These are phyloP conservation scores for Callionymus lyra DNA, from an alignment of 2,113 vertebrate species.

Conservation along the genomic window DNA sequence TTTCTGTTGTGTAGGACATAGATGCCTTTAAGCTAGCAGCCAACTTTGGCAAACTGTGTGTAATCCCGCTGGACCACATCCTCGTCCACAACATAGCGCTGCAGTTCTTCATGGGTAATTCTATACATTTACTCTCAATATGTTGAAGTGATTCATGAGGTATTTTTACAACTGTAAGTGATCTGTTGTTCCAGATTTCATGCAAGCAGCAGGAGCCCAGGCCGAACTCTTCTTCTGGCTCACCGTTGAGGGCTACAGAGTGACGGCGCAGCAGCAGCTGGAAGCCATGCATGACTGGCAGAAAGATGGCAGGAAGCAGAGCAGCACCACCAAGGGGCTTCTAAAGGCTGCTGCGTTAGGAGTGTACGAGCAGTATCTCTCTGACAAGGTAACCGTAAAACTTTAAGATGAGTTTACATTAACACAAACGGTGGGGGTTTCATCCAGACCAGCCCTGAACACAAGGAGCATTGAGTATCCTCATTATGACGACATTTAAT, in stretches of 20 bases:
- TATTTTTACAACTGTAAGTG: too few species aligned
- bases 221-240: slow-evolving; percentile 99
- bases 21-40: slow-evolving; percentile 94
- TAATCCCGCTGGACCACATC: slow-evolving; percentile 94
- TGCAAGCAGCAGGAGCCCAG: slow-evolving; percentile 93
- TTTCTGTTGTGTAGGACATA: slow-evolving; percentile 74
- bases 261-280: slow-evolving; percentile 94
- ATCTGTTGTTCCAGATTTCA: slow-evolving; percentile 78
- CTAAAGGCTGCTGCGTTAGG: slow-evolving; percentile 87
- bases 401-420: too few species aligned
- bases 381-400: slow-evolving; percentile 74
- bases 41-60: slow-evolving; percentile 97
- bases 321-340: slow-evolving; percentile 86
- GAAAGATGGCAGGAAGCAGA: slow-evolving; percentile 84
- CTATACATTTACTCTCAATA: too few species aligned
- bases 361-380: slow-evolving; percentile 97
- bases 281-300: slow-evolving; percentile 81
- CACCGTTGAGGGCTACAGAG: slow-evolving; percentile 96
- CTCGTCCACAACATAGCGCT: slow-evolving; percentile 96
- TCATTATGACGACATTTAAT: too few species aligned
- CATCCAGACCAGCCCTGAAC: too few species aligned
- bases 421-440: too few species aligned
- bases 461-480: too few species aligned
- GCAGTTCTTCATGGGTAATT: slow-evolving; percentile 98
- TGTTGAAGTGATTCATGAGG: too few species aligned